A percentile compares a stretch with the other conserved stretches of the same genome.
phyloP scores from a whole-genome alignment of 2,113 vertebrate genomes.

The Entelurus aequoreus region DNA sequence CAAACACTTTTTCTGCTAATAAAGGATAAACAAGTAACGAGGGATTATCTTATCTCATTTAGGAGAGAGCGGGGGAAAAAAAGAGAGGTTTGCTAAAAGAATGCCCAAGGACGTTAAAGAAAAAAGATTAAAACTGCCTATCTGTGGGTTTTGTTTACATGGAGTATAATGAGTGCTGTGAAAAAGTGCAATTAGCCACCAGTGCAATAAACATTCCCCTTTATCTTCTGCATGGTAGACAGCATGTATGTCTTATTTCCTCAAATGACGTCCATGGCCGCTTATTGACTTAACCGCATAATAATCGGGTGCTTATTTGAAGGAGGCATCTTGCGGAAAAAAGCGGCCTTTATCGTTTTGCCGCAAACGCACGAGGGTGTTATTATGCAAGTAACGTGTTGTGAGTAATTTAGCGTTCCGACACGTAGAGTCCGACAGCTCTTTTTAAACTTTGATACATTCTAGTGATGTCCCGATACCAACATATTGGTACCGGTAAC shows the following conservation, averaged over 20 bases:
- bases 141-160: not conserved
- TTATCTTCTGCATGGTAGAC: not conserved
- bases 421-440: no score
- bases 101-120: no score
- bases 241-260: not conserved
- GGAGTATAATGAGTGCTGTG: no score
- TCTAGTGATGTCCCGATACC: no score
- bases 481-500: no score
- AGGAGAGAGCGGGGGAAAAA: not conserved
- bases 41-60: not conserved
- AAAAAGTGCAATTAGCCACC: not conserved
- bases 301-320: not conserved
- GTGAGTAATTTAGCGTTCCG: no score
- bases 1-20: not conserved
- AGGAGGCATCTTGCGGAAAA: not conserved
- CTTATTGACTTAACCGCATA: no score
- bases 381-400: no score
- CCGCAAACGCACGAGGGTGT: no score
- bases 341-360: no score
- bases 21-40: slow-evolving; percentile 4
- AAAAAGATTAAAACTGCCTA: not conserved
- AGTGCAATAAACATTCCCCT: not conserved
- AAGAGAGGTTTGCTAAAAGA: not conserved
- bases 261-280: no score
- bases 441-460: no score